Conservation (phyloP, 2,888 invertebrate genomes). For the Drosophila borealis region DNA sequence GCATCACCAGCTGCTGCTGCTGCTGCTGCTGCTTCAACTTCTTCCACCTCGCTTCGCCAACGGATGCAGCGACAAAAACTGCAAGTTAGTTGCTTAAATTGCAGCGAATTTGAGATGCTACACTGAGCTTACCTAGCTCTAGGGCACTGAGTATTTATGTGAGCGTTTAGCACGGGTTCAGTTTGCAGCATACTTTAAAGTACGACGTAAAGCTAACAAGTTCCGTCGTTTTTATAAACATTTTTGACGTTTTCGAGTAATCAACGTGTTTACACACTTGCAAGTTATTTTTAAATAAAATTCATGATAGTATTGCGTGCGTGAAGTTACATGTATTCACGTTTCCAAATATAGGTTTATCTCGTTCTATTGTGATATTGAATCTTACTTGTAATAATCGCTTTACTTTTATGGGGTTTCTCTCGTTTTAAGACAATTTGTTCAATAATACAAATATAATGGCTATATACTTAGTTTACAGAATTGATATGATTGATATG, state of each 20-base stretch:
- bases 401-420: too few relatives aligned
- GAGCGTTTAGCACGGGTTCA: conserved; percentile 18
- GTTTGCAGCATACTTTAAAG: conserved; percentile 35
- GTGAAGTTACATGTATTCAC: too few relatives aligned
- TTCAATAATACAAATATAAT: too few relatives aligned
- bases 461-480: too few relatives aligned
- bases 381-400: too few relatives aligned
- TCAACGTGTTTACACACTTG: conserved; percentile 1
- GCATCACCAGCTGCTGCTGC: conserved; percentile 31
- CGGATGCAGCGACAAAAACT: conserved; percentile 75
- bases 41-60: conserved; percentile 33
- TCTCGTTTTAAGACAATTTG: too few relatives aligned
- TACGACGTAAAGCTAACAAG: conserved; percentile 29
- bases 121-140: conserved; percentile 62
- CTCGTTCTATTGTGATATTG: too few relatives aligned
- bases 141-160: conserved; percentile 28
- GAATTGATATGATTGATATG: too few relatives aligned
- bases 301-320: neutral
- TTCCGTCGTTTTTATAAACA: conserved; percentile 44
- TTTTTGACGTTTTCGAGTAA: conserved; percentile 1
- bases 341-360: too few relatives aligned
- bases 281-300: conserved; percentile 12
- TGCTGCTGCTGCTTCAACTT: conserved; percentile 17
- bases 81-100: conserved; percentile 79
- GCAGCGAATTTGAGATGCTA: conserved; percentile 66